Base-by-base conservation (phyloP, 2,113 vertebrate genomes). In the Triplophysa rosa region DNA sequence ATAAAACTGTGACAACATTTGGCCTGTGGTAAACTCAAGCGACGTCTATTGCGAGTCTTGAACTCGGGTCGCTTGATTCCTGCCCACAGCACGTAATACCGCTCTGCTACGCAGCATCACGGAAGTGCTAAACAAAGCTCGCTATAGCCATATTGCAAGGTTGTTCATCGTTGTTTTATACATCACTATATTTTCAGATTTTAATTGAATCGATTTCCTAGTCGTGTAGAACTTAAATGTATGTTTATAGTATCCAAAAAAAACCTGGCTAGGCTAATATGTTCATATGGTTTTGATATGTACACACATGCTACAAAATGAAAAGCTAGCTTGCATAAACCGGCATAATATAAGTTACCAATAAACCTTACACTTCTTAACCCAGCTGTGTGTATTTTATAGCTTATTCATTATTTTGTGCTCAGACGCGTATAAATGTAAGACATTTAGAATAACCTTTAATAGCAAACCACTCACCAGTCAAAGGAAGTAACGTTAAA, bases 381-480 rank as follows among this genome's bases (percentile, higher is more conserved):
- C 19, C 19, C 19, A n/a, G 6, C 17, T 56, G 52, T 19, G 17
- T 56, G 14, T 56, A 42, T 21, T 42, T 1, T 10, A 29, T 21
- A 14, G 9, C 61, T 45, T 12, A 47, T 74, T 63, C 16, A 19
- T 26, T 47, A n/a, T 74, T 63, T 29, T 8, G 26, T 47, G 45
- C 14, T 21, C 37, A 29, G 42, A 4, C 66, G 23, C 21, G 1
- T 49, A 23, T 72, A 42, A 17, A 61, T 12, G 59, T 37, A 54
- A 72, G 21, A 3, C 10, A 64, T 49, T 49, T 8, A 33, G 8
- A 42, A 8, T 79, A 40, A n/a, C 42, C 19, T 71, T 40, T 29
- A 58, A 58, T 66, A 67, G 24, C 70, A 73, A 81, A 54, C 26
- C 75, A 84, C 83, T 84, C 83, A 84, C 83, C 83, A 29, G 67